Evolutionary conservation across 2,113 vertebrate genomes (phyloP).

Genomic region (Ceuthmochares aereus): DNA sequence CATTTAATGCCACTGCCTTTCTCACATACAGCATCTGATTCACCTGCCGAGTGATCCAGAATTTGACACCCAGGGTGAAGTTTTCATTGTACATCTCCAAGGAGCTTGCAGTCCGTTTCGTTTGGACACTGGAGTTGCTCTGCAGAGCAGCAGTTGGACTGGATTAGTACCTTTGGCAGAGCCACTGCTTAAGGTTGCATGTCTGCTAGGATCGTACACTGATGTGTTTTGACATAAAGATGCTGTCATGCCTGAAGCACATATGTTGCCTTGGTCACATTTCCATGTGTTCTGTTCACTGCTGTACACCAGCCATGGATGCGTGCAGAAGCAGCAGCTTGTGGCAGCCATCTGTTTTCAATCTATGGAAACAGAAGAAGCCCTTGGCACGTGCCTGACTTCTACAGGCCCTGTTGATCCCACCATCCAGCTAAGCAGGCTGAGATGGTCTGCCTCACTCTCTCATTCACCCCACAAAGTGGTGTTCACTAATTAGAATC

Average conservation of each 20-base stretch:
- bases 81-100: not conserved
- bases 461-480: not conserved
- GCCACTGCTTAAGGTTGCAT: not conserved
- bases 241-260: not conserved
- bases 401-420: not conserved
- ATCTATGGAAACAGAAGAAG: not conserved
- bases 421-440: not conserved
- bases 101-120: not conserved
- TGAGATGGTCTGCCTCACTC: not conserved
- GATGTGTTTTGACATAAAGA: not conserved
- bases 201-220: not conserved
- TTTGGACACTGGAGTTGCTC: not conserved
- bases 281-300: not conserved
- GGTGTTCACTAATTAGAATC: no score
- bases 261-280: not conserved
- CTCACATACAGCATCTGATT: not conserved
- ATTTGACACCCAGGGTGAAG: not conserved
- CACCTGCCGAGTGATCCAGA: not conserved
- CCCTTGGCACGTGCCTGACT: not conserved
- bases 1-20: not conserved
- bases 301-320: not conserved
- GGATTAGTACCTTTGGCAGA: not conserved
- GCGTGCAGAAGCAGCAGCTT: not conserved
- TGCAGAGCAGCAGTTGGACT: not conserved
- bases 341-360: not conserved